Conservation (phyloP, 2,113 vertebrate species). For the Tapirus terrestris region DNA sequence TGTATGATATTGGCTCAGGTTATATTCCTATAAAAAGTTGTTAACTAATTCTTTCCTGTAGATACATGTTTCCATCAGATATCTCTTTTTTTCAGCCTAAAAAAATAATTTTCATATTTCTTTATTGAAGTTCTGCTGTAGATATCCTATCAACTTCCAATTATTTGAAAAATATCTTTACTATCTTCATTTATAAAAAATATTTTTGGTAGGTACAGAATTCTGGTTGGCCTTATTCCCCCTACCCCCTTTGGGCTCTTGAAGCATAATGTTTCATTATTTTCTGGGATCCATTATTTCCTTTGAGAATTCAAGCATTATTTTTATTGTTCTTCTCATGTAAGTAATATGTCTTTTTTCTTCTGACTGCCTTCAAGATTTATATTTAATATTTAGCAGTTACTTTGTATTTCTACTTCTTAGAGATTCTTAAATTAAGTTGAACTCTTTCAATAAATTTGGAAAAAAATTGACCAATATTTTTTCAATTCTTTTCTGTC, state of each 20-base stretch:
- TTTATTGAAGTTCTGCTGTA: background rate
- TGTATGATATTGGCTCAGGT: background rate
- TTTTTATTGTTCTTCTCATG: background rate
- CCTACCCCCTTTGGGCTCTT: background rate
- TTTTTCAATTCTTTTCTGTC: background rate
- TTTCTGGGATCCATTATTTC: background rate
- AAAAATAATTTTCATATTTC: background rate
- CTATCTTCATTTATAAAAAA: background rate
- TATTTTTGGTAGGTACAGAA: background rate
- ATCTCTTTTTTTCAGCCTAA: background rate
- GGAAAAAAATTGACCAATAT: background rate
- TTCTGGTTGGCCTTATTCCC: background rate
- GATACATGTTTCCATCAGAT: background rate
- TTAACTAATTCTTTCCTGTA: background rate
- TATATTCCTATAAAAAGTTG: background rate
- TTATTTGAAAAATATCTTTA: background rate
- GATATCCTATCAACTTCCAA: background rate
- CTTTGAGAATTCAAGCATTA: background rate
- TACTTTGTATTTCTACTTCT: background rate
- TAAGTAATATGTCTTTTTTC: background rate
- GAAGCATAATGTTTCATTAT: background rate
- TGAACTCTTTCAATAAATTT: background rate
- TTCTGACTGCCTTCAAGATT: background rate
- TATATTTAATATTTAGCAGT: background rate
- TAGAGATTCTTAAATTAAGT: background rate